These are phyloP conservation scores for Orientallactaga sibirica DNA, from an alignment of 2,797 vertebrate genomes.

Conservation along the genomic window DNA sequence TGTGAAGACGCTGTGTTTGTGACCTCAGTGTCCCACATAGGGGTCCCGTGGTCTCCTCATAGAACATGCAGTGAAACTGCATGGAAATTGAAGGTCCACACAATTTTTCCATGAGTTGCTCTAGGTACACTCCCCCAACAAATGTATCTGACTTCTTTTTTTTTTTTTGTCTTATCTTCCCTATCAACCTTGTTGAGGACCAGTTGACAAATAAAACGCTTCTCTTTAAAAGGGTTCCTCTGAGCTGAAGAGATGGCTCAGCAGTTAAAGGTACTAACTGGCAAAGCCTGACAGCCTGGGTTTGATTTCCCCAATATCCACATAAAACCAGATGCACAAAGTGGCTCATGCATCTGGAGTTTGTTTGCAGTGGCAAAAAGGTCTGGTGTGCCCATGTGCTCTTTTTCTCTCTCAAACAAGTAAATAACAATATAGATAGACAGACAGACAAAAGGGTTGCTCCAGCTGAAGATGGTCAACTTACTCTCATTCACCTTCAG, in stretches of 20 bases:
- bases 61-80: accelerated
- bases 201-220: not conserved
- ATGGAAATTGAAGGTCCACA: not conserved
- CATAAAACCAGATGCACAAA: too few relatives aligned
- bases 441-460: not conserved
- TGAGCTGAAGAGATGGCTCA: too few relatives aligned
- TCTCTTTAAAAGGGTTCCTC: not conserved
- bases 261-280: too few relatives aligned
- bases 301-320: too few relatives aligned
- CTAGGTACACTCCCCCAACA: not conserved
- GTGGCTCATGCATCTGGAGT: too few relatives aligned
- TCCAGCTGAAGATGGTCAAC: accelerated
- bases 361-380: too few relatives aligned
- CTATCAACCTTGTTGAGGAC: not conserved
- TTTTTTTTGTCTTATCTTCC: not conserved
- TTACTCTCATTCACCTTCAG: not conserved
- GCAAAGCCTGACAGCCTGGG: too few relatives aligned
- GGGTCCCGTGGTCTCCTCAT: accelerated
- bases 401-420: too few relatives aligned
- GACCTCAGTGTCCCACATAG: not conserved
- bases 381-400: too few relatives aligned
- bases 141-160: not conserved
- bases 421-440: too few relatives aligned
- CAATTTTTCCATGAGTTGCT: not conserved
- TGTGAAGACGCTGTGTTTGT: not conserved